Conservation (phyloP, 2,113 vertebrate species). For the Pipra filicauda region DNA sequence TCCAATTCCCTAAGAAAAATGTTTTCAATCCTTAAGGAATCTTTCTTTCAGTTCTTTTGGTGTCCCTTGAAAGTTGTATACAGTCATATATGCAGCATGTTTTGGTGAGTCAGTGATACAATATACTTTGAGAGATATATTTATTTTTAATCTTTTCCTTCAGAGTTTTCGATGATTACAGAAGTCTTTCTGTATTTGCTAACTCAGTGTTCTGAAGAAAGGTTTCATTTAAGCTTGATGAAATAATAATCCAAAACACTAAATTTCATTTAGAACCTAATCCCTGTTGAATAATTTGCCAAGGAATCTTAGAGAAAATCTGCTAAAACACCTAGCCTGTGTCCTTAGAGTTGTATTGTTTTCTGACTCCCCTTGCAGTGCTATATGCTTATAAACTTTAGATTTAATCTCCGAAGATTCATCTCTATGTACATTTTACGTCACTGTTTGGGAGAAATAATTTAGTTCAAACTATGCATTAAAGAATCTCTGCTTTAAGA, state of each 20-base stretch:
- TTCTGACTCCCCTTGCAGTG: background rate
- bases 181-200: background rate
- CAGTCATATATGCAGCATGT: too few species aligned
- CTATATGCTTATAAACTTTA: background rate
- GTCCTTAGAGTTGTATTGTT: background rate
- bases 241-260: background rate
- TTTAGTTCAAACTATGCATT: background rate
- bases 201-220: background rate
- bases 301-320: background rate
- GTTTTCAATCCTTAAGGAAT: background rate
- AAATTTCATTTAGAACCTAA: background rate
- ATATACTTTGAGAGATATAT: background rate
- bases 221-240: background rate
- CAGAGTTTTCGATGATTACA: background rate
- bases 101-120: background rate
- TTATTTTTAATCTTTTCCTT: background rate
- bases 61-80: background rate
- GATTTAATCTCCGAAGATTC: background rate
- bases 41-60: background rate
- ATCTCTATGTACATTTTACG: background rate
- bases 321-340: background rate
- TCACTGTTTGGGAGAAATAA: background rate
- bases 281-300: background rate
- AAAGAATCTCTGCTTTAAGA: background rate
- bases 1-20: background rate